Percentiles rank a stretch among this genome's conserved stretches.
phyloP scores from a whole-genome alignment of 2,888 invertebrate species.

The Stenotaenia linearis region DNA sequence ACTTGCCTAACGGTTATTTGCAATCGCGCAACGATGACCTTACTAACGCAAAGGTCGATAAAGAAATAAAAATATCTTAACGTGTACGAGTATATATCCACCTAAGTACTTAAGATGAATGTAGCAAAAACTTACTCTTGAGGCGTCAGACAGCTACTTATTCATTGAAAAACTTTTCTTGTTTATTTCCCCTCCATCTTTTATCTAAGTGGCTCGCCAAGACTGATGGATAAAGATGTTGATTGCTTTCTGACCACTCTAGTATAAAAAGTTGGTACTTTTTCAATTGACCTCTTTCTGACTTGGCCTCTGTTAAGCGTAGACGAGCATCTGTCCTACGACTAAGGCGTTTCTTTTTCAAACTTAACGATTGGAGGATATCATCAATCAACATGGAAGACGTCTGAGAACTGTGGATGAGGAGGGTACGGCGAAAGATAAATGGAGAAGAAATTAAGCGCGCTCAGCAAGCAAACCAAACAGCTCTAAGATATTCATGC shows the following conservation, averaged over 20 bases:
- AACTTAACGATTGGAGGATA: neutral
- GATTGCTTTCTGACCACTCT: neutral
- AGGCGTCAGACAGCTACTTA: neutral
- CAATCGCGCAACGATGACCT: neutral
- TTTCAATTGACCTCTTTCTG: constrained; percentile 11
- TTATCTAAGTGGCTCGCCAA: neutral
- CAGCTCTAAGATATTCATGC: constrained; percentile 16
- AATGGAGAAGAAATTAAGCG: constrained; percentile 17
- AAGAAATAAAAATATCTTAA: neutral
- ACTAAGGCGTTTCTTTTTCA: neutral
- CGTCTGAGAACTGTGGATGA: neutral
- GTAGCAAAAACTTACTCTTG: neutral
- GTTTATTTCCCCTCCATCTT: neutral
- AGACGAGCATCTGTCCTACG: neutral
- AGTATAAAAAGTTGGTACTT: neutral
- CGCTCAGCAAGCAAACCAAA: constrained; percentile 12
- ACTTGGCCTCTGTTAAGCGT: neutral
- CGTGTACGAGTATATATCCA: neutral
- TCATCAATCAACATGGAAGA: neutral
- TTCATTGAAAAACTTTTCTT: neutral
- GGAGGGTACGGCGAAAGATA: neutral
- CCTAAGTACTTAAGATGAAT: neutral
- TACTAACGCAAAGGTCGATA: neutral
- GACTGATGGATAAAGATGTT: constrained; percentile 19
- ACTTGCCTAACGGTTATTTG: neutral